These are phyloP conservation scores for Trissoscelio sp. DNA, from an alignment of 2,888 invertebrate species.

Conservation along the genomic window DNA sequence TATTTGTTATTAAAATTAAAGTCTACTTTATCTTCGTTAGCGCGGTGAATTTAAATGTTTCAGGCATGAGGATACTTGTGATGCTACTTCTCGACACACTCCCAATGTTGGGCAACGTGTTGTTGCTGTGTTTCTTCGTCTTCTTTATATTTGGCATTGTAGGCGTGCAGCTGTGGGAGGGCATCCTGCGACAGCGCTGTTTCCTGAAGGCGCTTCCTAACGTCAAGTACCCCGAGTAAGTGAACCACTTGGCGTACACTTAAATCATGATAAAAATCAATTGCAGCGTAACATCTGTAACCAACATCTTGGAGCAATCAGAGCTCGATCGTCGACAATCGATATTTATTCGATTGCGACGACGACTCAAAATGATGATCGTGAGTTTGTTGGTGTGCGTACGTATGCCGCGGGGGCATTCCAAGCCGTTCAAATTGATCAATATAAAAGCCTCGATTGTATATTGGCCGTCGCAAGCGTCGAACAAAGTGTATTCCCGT, in stretches of 20 bases:
- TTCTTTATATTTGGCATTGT: constrained; percentile 99
- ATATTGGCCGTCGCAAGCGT: constrained; percentile 12
- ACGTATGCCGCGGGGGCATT: constrained; percentile 55
- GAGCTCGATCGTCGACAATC: constrained; percentile 19
- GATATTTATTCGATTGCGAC: constrained; percentile 2
- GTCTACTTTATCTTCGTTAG: constrained; percentile 31
- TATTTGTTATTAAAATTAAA: constrained; percentile 24
- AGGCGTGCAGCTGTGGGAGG: constrained; percentile 99
- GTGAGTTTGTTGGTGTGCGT: constrained; percentile 64
- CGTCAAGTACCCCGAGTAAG: constrained; percentile 91
- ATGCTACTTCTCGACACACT: constrained; percentile 99
- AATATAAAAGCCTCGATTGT: constrained; percentile 39
- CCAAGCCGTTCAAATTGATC: constrained; percentile 33
- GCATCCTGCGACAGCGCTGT: constrained; percentile 97
- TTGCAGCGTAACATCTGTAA: constrained; percentile 37
- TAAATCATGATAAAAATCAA: constrained; percentile 57
- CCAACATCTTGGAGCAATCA: constrained; percentile 33
- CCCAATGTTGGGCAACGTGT: constrained; percentile 99
- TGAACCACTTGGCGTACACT: constrained; percentile 75
- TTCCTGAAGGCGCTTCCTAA: constrained; percentile 90
- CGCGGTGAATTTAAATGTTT: constrained; percentile 48
- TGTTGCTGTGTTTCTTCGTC: constrained; percentile 99
- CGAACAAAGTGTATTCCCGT: constrained; percentile 23
- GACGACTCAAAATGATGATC: constrained; percentile 15
- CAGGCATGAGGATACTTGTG: constrained; percentile 99